Base-by-base conservation (phyloP, 2,888 invertebrate species). In the Conomelus anceps region DNA sequence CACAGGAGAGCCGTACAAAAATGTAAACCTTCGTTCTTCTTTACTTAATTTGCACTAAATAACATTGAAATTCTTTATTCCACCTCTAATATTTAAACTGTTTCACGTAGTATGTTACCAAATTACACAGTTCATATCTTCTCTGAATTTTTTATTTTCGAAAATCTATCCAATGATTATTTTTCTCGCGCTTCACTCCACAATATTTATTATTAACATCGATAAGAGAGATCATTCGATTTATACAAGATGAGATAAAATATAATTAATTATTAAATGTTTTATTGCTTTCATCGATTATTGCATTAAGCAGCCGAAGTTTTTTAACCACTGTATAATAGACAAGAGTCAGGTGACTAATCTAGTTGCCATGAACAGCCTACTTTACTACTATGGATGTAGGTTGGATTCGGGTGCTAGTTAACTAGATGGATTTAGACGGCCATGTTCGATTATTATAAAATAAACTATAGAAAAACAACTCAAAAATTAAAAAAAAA, bases 1-100 rank as follows among this genome's bases (percentile, higher is more conserved):
- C 89, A 89, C 89, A 89, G 89, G 87, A 89, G 87, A 89, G 88
- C 88, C 89, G 89, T 87, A 89, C 63, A 89, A 89, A 89, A 87
- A 85, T 89, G 89, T 26, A 89, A 88, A 88, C 86, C 22, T 87
- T 88, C 24, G 24, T 85, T 87, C 29, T 86, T 88, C 88, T 86
- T 63, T 13, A 84, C 84, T 84, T 84, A 24, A 88, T 88, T 84
- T 88, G 63, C 63, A 63, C 63, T 63, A 63, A 63, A 63, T 63
- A 63, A 63, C 63, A 63, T 63, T 63, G 63, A 63, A 63, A n/a
- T 63, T 63, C n/a, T n/a, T n/a, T n/a, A n/a, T n/a, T n/a, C n/a
- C 63, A 63, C n/a, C 63, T 1, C 6, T 26, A 26, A 4, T 63
- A 63, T 6, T 63, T 63, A 20, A 63, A 63, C 63, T n/a, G n/a